A percentile compares a stretch with the other conserved stretches of the same genome.
These are phyloP conservation scores for Atherinomorus stipes DNA, from an alignment of 2,113 vertebrate genomes.

Conservation along the genomic window DNA sequence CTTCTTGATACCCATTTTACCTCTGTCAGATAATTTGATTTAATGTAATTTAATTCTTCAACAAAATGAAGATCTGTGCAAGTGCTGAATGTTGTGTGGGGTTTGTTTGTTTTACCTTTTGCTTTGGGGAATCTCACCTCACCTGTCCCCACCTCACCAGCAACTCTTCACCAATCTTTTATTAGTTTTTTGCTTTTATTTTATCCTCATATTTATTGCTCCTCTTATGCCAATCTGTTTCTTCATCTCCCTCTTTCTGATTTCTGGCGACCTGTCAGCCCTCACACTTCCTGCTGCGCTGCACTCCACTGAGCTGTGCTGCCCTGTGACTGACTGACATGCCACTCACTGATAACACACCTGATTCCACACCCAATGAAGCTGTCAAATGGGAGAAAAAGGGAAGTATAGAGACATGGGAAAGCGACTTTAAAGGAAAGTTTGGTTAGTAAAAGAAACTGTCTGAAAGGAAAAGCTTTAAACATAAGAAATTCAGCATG, in stretches of 20 bases:
- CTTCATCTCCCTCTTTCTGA: slow-evolving; percentile 58
- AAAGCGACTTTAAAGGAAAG: slow-evolving; percentile 1
- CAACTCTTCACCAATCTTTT: background rate
- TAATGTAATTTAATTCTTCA: too few relatives aligned
- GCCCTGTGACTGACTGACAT: slow-evolving; percentile 75
- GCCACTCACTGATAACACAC: slow-evolving; percentile 79
- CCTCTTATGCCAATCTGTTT: slow-evolving; percentile 26
- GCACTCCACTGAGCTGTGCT: slow-evolving; percentile 47
- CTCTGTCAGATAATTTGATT: too few relatives aligned
- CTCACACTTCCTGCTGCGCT: slow-evolving; percentile 27
- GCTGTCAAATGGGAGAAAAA: slow-evolving; percentile 62
- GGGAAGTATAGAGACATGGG: slow-evolving; percentile 27
- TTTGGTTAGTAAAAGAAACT: slow-evolving; percentile 26
- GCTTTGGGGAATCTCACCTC: background rate
- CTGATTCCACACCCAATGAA: slow-evolving; percentile 74
- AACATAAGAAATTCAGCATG: background rate
- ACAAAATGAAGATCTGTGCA: background rate
- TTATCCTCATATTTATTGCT: slow-evolving; percentile 28
- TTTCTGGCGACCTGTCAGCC: slow-evolving; percentile 31
- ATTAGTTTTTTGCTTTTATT: slow-evolving; percentile 21
- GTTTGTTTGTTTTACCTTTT: slow-evolving; percentile 19
- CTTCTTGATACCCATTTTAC: too few relatives aligned
- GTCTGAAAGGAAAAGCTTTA: background rate
- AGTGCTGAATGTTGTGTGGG: background rate
- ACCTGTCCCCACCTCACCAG: background rate